A percentile compares a stretch with the other conserved stretches of the same genome.
Conservation (phyloP, 2,113 vertebrate genomes). For the human region DNA sequence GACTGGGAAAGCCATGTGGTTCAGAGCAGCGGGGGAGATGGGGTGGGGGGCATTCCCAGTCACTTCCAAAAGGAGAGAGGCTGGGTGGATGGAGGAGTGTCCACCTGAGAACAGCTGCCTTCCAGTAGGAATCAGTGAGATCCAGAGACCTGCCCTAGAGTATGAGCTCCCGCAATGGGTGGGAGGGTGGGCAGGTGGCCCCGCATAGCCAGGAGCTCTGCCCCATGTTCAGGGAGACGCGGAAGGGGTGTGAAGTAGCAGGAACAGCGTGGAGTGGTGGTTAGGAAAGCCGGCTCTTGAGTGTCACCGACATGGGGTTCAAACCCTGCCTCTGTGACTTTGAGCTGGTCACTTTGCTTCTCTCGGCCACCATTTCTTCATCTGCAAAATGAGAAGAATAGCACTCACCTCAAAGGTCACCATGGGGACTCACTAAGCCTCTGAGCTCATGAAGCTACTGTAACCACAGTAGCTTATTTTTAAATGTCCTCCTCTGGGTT, state of each 20-base stretch:
- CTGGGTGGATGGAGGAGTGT: background rate
- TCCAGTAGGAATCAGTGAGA: background rate
- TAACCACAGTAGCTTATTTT: background rate
- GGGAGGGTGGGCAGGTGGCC: too few species aligned
- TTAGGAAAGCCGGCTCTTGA: background rate
- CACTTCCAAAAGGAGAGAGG: background rate
- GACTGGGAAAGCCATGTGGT: accelerated
- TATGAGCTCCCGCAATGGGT: accelerated
- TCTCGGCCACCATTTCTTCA: background rate
- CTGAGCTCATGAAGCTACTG: too few species aligned
- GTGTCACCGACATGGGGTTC: background rate
- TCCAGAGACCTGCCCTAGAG: background rate
- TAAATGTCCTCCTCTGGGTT: background rate
- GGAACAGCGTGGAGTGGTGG: background rate
- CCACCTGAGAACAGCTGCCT: background rate
- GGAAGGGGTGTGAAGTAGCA: too few species aligned
- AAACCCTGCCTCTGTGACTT: background rate
- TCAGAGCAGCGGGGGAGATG: background rate
- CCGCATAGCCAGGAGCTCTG: background rate
- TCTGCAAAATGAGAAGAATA: background rate
- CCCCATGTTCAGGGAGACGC: background rate
- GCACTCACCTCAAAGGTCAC: too few species aligned
- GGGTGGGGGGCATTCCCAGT: background rate
- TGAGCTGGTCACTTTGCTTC: background rate
- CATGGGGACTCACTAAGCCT: accelerated